A percentile compares a stretch with the other conserved stretches of the same genome.
Conservation (phyloP, 2,797 vertebrate species). For the Centroberyx gerrardi region DNA sequence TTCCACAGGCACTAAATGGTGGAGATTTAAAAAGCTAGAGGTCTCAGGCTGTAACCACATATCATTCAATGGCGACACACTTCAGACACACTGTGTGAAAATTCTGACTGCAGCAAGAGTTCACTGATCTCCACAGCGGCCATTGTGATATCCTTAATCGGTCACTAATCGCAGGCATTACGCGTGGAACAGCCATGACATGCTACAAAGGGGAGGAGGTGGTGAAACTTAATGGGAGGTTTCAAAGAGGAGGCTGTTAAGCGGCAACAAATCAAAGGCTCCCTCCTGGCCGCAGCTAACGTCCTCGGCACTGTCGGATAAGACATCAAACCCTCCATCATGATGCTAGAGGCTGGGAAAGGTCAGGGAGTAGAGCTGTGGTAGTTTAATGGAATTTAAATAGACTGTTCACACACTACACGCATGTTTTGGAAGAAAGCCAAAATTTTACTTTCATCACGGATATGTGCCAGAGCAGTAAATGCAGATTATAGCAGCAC, state of each 20-base stretch:
- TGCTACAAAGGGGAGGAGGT: conserved; percentile 21
- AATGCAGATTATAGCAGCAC: conserved; percentile 1
- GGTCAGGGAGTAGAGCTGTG: conserved; percentile 50
- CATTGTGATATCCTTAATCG: conserved; percentile 22
- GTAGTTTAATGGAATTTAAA: conserved; percentile 50
- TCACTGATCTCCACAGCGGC: conserved; percentile 15
- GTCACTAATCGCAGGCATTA: conserved; percentile 21
- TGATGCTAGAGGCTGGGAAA: conserved; percentile 40
- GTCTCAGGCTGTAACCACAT: not conserved
- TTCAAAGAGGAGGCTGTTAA: conserved; percentile 30
- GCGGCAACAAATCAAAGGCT: conserved; percentile 50
- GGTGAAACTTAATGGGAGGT: conserved; percentile 27
- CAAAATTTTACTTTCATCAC: conserved; percentile 2
- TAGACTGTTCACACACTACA: conserved; percentile 11
- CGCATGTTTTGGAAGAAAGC: conserved; percentile 4
- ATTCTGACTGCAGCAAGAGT: conserved; percentile 5
- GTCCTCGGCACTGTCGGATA: conserved; percentile 37
- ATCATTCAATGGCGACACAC: not conserved
- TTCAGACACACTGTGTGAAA: conserved; percentile 11
- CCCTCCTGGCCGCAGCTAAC: conserved; percentile 36
- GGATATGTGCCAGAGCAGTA: not conserved
- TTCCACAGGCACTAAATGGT: not conserved
- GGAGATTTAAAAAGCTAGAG: not conserved
- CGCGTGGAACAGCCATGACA: conserved; percentile 29
- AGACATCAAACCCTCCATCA: conserved; percentile 45